These are phyloP conservation scores for Pseudomyrmex cubaensis DNA, from an alignment of 1,140 invertebrate species.

Conservation along the genomic window DNA sequence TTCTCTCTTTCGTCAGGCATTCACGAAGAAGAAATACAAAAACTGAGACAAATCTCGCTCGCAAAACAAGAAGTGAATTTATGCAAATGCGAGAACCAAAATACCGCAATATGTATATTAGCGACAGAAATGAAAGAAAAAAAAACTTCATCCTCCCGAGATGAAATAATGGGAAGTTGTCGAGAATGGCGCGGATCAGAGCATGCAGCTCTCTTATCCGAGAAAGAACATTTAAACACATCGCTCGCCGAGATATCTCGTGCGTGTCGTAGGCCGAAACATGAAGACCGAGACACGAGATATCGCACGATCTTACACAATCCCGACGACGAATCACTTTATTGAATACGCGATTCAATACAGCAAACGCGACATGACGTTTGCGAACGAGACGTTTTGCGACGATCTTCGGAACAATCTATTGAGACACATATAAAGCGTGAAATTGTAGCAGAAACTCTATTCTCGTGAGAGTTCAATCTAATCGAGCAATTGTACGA, in stretches of 20 bases:
- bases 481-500: conserved; percentile 10
- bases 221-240: conserved; percentile 27
- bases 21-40: not conserved
- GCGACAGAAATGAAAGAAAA: not conserved
- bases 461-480: not conserved
- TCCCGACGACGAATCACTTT: conserved; percentile 41
- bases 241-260: conserved; percentile 38
- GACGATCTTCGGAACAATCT: conserved; percentile 10
- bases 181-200: not conserved
- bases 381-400: not conserved
- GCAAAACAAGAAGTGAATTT: not conserved
- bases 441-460: conserved; percentile 1
- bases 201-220: conserved; percentile 20
- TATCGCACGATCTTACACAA: conserved; percentile 44
- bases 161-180: not conserved
- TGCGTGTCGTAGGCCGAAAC: conserved; percentile 28
- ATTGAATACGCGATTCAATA: conserved; percentile 5
- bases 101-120: not conserved
- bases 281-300: conserved; percentile 36
- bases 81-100: not conserved
- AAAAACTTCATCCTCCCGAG: not conserved
- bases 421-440: conserved; percentile 8
- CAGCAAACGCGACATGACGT: conserved; percentile 6
- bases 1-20: not conserved
- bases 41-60: not conserved